These are phyloP conservation scores for Antheraea assamensis DNA, from an alignment of 2,888 invertebrate genomes.

Conservation along the genomic window DNA sequence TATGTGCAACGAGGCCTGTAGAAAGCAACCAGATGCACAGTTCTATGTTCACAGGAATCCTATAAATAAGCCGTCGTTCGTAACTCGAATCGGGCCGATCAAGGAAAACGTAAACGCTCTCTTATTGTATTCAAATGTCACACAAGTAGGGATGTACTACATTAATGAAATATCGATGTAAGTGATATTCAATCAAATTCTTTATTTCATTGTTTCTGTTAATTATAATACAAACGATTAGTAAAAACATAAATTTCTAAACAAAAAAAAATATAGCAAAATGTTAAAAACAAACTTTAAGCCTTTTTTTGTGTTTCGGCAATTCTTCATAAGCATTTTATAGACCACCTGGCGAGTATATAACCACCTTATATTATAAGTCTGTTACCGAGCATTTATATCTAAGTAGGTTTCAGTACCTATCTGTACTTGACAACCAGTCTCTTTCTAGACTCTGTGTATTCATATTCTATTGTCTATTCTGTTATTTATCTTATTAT, in stretches of 20 bases:
- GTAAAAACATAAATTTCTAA: too few relatives aligned
- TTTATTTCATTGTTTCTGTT: not conserved
- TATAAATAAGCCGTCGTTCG: conserved; percentile 19
- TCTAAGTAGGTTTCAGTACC: too few relatives aligned
- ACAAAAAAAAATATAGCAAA: conserved; percentile 16
- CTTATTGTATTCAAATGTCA: conserved; percentile 22
- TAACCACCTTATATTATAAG: too few relatives aligned
- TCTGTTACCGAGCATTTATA: too few relatives aligned
- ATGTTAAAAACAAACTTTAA: too few relatives aligned
- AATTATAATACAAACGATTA: not conserved
- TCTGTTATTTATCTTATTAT: not conserved
- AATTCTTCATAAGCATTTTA: too few relatives aligned
- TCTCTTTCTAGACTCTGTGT: too few relatives aligned
- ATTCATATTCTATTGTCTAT: too few relatives aligned
- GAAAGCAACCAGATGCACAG: conserved; percentile 19
- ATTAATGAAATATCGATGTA: not conserved
- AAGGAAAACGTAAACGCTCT: conserved; percentile 21
- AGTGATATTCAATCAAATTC: not conserved
- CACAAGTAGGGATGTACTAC: not conserved
- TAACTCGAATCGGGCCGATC: conserved; percentile 16
- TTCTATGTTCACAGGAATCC: conserved; percentile 18
- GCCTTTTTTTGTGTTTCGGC: too few relatives aligned
- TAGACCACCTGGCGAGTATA: too few relatives aligned
- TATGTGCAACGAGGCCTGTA: conserved; percentile 8
- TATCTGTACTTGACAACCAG: too few relatives aligned